Conservation (phyloP, 1,140 invertebrate species). For the Bombus huntii region DNA sequence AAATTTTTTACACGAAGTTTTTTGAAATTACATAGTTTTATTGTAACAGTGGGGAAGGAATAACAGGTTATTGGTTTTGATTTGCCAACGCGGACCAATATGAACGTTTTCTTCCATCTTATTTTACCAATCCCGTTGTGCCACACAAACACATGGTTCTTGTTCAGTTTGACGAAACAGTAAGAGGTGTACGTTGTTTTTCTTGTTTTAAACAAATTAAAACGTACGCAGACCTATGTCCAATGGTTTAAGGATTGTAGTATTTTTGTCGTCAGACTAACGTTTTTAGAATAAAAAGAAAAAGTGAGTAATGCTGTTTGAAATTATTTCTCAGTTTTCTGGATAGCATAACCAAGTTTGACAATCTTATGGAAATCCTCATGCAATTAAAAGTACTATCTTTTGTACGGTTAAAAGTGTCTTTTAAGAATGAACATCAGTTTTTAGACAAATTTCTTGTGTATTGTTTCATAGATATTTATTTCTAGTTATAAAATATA, state of each 20-base stretch:
- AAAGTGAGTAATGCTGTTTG: conserved; percentile 34
- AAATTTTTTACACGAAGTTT: background rate
- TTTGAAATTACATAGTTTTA: background rate
- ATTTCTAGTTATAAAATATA: background rate
- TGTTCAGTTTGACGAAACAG: conserved; percentile 50
- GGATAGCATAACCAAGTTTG: conserved; percentile 72
- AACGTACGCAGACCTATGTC: conserved; percentile 16
- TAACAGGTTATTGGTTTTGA: conserved; percentile 44
- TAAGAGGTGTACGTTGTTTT: conserved; percentile 38
- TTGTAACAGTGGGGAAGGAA: background rate
- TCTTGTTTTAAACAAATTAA: conserved; percentile 56
- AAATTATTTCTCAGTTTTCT: conserved; percentile 37
- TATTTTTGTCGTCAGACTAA: conserved; percentile 29
- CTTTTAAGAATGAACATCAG: conserved; percentile 15
- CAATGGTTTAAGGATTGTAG: conserved; percentile 49
- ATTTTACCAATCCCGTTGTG: conserved; percentile 71
- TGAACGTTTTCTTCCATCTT: conserved; percentile 1
- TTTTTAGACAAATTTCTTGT: background rate
- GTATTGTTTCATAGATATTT: background rate
- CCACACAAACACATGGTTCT: conserved; percentile 75
- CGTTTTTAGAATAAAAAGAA: conserved; percentile 28
- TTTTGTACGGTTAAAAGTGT: background rate
- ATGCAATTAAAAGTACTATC: background rate
- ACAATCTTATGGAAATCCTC: conserved; percentile 45
- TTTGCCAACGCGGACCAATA: conserved; percentile 77